These are phyloP conservation scores for Himalopsyche japonica DNA, from an alignment of 2,888 invertebrate species.

Conservation along the genomic window DNA sequence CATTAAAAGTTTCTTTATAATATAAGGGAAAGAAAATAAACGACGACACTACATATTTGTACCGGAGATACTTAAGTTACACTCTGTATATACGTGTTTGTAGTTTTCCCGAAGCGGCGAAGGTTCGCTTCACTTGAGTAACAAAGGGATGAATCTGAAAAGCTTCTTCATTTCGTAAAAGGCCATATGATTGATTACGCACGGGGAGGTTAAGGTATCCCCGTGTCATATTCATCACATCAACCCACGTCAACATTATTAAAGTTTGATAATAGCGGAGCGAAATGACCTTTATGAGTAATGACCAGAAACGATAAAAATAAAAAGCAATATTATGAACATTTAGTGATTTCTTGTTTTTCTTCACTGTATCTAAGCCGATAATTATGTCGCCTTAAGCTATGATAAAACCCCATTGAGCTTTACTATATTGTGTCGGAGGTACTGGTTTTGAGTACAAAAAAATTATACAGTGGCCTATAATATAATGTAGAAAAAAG, in stretches of 20 bases:
- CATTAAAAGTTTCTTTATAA: too few species aligned
- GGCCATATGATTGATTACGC: neutral
- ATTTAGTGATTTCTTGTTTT: too few species aligned
- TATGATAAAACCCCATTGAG: too few species aligned
- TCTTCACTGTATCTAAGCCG: too few species aligned
- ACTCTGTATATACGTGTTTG: neutral
- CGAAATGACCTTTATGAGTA: neutral
- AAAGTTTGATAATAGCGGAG: neutral
- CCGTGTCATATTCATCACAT: neutral
- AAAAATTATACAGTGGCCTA: too few species aligned
- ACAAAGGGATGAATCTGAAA: neutral
- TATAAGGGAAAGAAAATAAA: too few species aligned
- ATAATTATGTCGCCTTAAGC: too few species aligned
- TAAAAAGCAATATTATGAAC: neutral
- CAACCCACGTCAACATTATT: neutral
- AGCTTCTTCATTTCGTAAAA: neutral
- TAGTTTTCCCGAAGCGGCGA: neutral
- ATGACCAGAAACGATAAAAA: neutral
- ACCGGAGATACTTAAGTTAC: too few species aligned
- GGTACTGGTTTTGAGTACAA: too few species aligned
- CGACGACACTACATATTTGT: too few species aligned
- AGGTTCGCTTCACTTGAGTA: neutral
- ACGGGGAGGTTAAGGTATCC: neutral
- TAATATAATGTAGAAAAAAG: too few species aligned
- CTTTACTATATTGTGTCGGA: too few species aligned